Evolutionary conservation across 2,797 vertebrate genomes (phyloP).

Genomic region (Gymnoscopelus microlampas): DNA sequence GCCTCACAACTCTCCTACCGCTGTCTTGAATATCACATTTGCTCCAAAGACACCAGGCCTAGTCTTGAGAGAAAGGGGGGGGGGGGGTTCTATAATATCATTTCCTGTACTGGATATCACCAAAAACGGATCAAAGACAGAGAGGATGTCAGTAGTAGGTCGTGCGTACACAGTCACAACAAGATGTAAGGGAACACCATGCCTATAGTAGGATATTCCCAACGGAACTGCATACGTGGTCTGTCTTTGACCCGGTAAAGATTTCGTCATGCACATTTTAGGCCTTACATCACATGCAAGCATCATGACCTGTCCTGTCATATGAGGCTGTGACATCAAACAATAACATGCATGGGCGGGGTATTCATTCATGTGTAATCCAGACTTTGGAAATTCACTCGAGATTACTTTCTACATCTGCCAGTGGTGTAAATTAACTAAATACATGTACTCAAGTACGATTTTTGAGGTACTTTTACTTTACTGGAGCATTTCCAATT

Average conservation of each 20-base stretch:
- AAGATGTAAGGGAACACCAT: neutral
- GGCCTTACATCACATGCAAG: too few relatives aligned
- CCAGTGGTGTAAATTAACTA: too few relatives aligned
- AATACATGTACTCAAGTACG: too few relatives aligned
- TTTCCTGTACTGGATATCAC: neutral
- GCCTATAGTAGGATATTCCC: too few relatives aligned
- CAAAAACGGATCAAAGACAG: neutral
- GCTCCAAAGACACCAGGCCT: constrained; percentile 28
- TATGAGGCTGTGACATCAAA: neutral
- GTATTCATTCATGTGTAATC: neutral
- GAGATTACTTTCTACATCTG: neutral
- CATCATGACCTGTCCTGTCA: too few relatives aligned
- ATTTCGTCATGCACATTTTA: too few relatives aligned
- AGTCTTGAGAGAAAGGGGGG: neutral
- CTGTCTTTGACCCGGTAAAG: too few relatives aligned
- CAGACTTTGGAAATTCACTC: neutral
- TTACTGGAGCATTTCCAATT: too few relatives aligned
- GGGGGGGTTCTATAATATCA: too few relatives aligned
- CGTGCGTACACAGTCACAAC: neutral
- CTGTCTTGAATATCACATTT: constrained; percentile 40
- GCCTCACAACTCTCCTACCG: constrained; percentile 53
- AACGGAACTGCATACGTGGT: too few relatives aligned
- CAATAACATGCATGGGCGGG: constrained; percentile 17
- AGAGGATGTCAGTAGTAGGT: too few relatives aligned
- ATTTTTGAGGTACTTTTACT: too few relatives aligned